Conservation (phyloP, 2,113 vertebrate genomes). For the Lagopus muta region DNA sequence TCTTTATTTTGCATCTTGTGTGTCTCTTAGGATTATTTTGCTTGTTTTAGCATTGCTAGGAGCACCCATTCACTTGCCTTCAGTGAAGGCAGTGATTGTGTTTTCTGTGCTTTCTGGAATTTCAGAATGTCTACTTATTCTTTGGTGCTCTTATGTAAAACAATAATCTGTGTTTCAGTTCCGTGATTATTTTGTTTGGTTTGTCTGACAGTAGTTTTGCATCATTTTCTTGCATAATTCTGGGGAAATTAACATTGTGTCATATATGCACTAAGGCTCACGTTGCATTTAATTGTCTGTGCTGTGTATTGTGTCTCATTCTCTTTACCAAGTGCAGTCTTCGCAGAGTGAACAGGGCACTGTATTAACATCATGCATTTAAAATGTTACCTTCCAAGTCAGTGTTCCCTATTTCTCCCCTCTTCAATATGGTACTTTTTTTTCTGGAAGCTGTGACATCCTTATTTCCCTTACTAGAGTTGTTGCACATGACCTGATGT, state of each 20-base stretch:
- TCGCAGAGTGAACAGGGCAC: not conserved
- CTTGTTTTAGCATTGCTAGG: not conserved
- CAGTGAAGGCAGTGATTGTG: not conserved
- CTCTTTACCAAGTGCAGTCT: not conserved
- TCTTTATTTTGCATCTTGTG: constrained; percentile 11
- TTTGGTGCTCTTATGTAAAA: not conserved
- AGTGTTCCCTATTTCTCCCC: not conserved
- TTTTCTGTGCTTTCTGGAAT: not conserved
- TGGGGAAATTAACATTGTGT: not conserved
- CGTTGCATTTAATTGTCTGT: not conserved
- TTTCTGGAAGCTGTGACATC: not conserved
- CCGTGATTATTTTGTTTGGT: not conserved
- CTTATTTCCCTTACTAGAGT: not conserved
- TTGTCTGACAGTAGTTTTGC: not conserved
- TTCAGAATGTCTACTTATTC: not conserved
- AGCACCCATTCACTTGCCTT: not conserved
- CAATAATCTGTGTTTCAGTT: not conserved
- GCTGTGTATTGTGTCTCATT: not conserved
- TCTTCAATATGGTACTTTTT: not conserved
- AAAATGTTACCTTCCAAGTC: not conserved
- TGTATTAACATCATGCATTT: not conserved
- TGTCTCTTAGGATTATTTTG: not conserved
- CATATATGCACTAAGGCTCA: not conserved
- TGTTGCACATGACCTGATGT: not conserved
- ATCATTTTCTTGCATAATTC: not conserved